Percentiles rank a stretch among this genome's conserved stretches.
These are phyloP conservation scores for Ariolimax columbianus DNA, from an alignment of 2,888 invertebrate species.

Conservation along the genomic window DNA sequence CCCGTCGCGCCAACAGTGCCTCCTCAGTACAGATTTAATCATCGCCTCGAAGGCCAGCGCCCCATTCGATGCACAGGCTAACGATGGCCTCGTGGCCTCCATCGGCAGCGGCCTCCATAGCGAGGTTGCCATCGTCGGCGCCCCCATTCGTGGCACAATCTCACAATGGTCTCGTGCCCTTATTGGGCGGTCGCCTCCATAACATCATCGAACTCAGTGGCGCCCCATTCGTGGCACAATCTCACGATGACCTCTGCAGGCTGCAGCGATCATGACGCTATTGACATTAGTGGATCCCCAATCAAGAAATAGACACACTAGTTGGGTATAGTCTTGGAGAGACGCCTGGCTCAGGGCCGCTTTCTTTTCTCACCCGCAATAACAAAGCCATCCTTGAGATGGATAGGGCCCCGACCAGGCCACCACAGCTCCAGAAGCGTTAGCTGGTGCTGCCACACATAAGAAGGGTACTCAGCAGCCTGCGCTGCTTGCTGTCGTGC, in stretches of 20 bases:
- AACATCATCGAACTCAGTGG: not conserved
- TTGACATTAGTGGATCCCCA: not conserved
- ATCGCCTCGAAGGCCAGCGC: no score
- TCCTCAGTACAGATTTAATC: no score
- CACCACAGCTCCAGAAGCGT: slow-evolving; percentile 3
- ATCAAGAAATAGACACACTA: not conserved
- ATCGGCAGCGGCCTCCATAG: no score
- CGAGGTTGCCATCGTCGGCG: no score
- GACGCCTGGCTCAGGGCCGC: not conserved
- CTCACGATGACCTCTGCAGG: not conserved
- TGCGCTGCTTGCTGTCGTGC: slow-evolving; percentile 1
- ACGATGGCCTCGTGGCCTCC: no score
- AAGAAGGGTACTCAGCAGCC: not conserved
- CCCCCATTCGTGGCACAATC: slow-evolving; percentile 5
- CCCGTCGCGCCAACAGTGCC: no score
- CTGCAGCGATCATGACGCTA: not conserved
- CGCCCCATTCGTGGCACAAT: not conserved
- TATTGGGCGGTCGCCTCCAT: not conserved
- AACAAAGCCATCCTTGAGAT: not conserved
- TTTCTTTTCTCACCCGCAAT: not conserved
- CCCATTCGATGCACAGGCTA: no score
- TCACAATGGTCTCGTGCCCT: not conserved
- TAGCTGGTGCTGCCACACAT: slow-evolving; percentile 3
- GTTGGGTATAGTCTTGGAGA: not conserved
- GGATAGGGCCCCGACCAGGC: slow-evolving; percentile 17